These are phyloP conservation scores for Anticlea derivata DNA, from an alignment of 2,888 invertebrate genomes.

Conservation along the genomic window DNA sequence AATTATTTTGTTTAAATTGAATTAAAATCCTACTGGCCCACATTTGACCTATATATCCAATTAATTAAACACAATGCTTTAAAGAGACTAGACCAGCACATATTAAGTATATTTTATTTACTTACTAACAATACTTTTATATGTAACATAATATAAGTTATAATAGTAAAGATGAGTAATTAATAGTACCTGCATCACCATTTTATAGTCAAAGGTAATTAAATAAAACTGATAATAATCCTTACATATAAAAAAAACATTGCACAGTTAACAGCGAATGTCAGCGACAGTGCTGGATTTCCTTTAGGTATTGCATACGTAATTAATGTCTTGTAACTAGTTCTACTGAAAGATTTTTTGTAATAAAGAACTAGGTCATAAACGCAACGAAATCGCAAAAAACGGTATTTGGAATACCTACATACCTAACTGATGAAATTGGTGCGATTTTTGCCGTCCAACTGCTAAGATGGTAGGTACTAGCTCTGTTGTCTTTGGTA, in stretches of 20 bases:
- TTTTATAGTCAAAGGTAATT: conserved; percentile 35
- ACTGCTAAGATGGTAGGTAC: neutral
- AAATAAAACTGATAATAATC: conserved; percentile 24
- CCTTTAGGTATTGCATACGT: too few relatives aligned
- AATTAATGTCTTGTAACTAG: too few relatives aligned
- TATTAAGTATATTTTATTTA: neutral
- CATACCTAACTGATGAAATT: too few relatives aligned
- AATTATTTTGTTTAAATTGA: neutral
- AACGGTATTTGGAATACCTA: too few relatives aligned
- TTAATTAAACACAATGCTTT: neutral
- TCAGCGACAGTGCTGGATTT: neutral
- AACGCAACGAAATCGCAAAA: too few relatives aligned
- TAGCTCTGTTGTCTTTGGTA: too few relatives aligned
- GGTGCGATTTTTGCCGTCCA: conserved; percentile 31
- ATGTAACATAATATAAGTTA: conserved; percentile 1
- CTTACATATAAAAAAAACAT: too few relatives aligned
- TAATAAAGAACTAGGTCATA: too few relatives aligned
- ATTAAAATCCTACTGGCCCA: too few relatives aligned
- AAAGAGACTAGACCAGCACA: too few relatives aligned
- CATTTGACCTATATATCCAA: neutral
- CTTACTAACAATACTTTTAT: neutral
- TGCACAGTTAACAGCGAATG: too few relatives aligned
- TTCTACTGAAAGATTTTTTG: too few relatives aligned
- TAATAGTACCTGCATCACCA: conserved; percentile 60
- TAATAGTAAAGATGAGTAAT: conserved; percentile 33